Evolutionary conservation across 2,113 vertebrate genomes (phyloP).

Genomic region (Catharus bicknelli): DNA sequence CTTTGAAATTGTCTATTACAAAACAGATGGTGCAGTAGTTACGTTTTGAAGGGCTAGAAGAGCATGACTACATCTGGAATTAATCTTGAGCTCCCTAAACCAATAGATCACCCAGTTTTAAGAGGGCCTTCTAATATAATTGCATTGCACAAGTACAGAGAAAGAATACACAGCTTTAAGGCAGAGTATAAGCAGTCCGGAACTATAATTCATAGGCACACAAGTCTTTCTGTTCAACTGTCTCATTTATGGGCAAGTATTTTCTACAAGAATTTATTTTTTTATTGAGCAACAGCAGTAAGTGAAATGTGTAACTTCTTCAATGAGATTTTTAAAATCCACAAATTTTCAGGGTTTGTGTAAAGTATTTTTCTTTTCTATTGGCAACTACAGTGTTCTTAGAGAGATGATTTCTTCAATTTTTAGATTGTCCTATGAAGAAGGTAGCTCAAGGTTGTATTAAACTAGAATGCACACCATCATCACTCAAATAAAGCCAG

Average conservation of each 20-base stretch:
- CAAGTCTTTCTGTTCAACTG: conserved; percentile 15
- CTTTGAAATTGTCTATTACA: conserved; percentile 59
- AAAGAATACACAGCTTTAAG: conserved; percentile 49
- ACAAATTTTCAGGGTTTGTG: not conserved
- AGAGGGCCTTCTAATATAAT: conserved; percentile 37
- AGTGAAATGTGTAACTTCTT: conserved; percentile 18
- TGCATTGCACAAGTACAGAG: conserved; percentile 38
- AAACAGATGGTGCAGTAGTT: conserved; percentile 67
- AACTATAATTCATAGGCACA: conserved; percentile 38
- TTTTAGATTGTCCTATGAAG: not conserved
- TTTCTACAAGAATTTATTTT: conserved; percentile 8
- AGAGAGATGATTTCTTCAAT: not conserved
- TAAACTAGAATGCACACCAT: not conserved
- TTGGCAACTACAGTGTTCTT: not conserved
- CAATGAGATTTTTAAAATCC: not conserved
- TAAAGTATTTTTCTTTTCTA: not conserved
- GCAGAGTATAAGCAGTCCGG: conserved; percentile 36
- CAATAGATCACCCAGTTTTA: conserved; percentile 63
- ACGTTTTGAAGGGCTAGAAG: conserved; percentile 54
- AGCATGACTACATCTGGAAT: conserved; percentile 56
- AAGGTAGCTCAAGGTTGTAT: not conserved
- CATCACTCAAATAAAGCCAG: not conserved
- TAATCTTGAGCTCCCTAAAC: conserved; percentile 55
- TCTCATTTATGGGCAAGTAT: not conserved
- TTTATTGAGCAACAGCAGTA: conserved; percentile 20